phyloP scores from a whole-genome alignment of 2,797 vertebrate species.

The Cygnus olor region DNA sequence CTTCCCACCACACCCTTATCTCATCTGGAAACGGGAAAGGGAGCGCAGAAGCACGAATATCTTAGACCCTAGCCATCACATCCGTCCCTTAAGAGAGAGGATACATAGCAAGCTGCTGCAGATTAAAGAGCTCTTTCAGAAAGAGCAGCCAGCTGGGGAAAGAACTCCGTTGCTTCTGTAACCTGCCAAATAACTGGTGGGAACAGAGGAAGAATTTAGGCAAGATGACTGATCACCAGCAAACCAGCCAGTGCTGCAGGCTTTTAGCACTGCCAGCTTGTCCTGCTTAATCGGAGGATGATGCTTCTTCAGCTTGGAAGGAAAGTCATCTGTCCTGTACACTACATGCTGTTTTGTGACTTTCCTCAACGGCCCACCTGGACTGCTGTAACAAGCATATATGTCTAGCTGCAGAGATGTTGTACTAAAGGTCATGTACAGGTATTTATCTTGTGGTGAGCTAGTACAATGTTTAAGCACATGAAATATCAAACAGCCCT shows the following conservation, averaged over 20 bases:
- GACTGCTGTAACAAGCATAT: not conserved
- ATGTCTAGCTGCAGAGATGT: constrained; percentile 1
- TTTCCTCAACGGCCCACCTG: not conserved
- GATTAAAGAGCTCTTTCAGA: constrained; percentile 78
- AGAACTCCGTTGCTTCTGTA: constrained; percentile 91
- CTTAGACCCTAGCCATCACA: constrained; percentile 93
- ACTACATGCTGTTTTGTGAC: not conserved
- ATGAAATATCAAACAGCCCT: not conserved
- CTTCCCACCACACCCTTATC: constrained; percentile 92
- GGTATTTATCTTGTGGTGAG: not conserved
- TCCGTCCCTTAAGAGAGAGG: constrained; percentile 85
- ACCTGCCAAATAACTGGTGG: not conserved
- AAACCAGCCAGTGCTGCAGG: not conserved
- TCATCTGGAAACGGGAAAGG: constrained; percentile 89
- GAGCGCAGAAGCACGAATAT: constrained; percentile 93
- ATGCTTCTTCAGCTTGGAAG: not conserved
- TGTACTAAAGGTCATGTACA: not conserved
- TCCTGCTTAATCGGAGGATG: not conserved
- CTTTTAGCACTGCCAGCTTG: not conserved
- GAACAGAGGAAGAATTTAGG: not conserved
- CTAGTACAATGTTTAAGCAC: not conserved
- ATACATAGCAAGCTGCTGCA: constrained; percentile 76
- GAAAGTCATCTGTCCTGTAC: not conserved
- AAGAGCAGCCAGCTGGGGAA: constrained; percentile 83
- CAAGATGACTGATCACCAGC: not conserved